These are phyloP conservation scores for Catonia carolina DNA, from an alignment of 2,888 invertebrate species.

Conservation along the genomic window DNA sequence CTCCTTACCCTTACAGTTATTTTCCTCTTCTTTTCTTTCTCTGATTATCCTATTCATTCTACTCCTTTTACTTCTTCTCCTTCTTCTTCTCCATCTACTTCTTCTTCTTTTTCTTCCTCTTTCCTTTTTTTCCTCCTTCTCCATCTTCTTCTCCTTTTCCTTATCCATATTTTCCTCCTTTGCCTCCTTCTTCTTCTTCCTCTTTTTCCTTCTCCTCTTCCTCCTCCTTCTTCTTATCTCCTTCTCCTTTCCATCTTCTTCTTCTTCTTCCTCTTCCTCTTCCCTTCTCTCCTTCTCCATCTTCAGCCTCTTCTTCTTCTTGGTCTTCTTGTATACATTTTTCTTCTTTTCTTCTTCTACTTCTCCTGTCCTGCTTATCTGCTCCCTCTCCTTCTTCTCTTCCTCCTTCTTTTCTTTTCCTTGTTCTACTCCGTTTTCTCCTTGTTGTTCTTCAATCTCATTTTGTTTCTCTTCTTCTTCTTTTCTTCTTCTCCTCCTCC, in stretches of 20 bases:
- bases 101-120: too few relatives aligned
- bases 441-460: background rate
- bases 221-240: background rate
- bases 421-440: background rate
- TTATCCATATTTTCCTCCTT: background rate
- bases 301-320: slow-evolving; percentile 7
- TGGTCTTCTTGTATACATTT: background rate
- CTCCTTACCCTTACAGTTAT: too few relatives aligned
- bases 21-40: too few relatives aligned
- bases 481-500: background rate
- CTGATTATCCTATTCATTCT: too few relatives aligned
- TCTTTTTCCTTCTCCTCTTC: background rate
- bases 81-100: too few relatives aligned
- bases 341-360: background rate
- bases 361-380: background rate
- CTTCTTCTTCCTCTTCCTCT: background rate
- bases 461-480: slow-evolving; percentile 15
- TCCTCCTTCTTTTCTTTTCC: background rate
- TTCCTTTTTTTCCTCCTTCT: too few relatives aligned
- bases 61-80: too few relatives aligned
- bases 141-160: too few relatives aligned
- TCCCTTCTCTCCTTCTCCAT: background rate
- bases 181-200: background rate
- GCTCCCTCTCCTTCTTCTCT: slow-evolving; percentile 2
- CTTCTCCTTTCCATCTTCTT: background rate